Evolutionary conservation across 2,113 vertebrate genomes (phyloP).

Genomic region (Pseudorhombus dupliciocellatus): DNA sequence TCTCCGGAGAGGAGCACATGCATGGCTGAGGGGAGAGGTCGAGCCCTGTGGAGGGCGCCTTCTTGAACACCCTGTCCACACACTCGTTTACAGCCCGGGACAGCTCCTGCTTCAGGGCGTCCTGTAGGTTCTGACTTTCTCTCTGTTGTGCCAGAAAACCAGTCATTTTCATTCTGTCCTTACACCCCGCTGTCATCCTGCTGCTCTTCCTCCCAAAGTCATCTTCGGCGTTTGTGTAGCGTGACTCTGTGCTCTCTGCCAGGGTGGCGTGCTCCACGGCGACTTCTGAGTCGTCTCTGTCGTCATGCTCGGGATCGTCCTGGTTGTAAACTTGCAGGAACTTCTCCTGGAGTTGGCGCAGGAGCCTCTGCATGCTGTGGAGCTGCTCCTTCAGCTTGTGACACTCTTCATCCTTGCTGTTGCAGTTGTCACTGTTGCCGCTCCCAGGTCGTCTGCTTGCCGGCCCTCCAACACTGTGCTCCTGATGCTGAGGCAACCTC

Average conservation of each 20-base stretch:
- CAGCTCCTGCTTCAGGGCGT: constrained; percentile 87
- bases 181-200: constrained; percentile 41
- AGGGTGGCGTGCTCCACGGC: constrained; percentile 30
- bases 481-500: constrained; percentile 84
- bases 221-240: constrained; percentile 38
- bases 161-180: constrained; percentile 48
- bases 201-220: constrained; percentile 58
- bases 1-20: constrained; percentile 66
- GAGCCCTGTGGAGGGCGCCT: constrained; percentile 60
- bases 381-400: constrained; percentile 89
- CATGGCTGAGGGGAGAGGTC: constrained; percentile 64
- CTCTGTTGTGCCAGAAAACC: constrained; percentile 56
- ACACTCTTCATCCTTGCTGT: constrained; percentile 79
- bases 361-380: constrained; percentile 86
- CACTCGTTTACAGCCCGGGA: constrained; percentile 82
- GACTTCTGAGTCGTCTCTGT: constrained; percentile 36
- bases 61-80: constrained; percentile 89
- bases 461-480: constrained; percentile 28
- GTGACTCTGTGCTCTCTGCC: constrained; percentile 38
- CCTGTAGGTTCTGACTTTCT: constrained; percentile 79
- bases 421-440: constrained; percentile 35
- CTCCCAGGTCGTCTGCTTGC: constrained; percentile 36
- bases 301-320: constrained; percentile 54
- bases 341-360: constrained; percentile 87
- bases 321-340: constrained; percentile 83